phyloP scores from a whole-genome alignment of 1,140 invertebrate genomes.

The Micrasema longulum region DNA sequence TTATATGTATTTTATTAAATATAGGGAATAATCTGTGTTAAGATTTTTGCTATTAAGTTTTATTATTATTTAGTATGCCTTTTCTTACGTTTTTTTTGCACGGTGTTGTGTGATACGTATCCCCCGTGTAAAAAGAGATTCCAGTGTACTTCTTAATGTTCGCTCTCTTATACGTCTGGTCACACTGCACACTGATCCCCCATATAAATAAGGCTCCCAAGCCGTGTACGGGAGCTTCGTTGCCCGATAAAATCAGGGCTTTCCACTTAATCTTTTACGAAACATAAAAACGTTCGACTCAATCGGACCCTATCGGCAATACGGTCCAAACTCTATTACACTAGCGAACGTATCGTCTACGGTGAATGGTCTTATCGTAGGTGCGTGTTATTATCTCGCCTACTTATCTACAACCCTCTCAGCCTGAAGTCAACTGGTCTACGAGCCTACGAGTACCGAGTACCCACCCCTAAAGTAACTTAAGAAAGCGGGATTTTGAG shows the following conservation, averaged over 20 bases:
- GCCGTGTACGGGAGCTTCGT: slow-evolving; percentile 19
- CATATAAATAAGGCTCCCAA: slow-evolving; percentile 16
- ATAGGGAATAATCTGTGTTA: too few relatives aligned
- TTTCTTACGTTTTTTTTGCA: too few relatives aligned
- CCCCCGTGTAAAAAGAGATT: too few relatives aligned
- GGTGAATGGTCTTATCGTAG: slow-evolving; percentile 3
- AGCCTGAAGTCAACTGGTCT: too few relatives aligned
- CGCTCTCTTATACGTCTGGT: slow-evolving; percentile 6
- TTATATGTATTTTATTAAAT: too few relatives aligned
- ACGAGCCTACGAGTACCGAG: too few relatives aligned
- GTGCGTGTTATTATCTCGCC: slow-evolving; percentile 37
- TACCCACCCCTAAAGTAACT: too few relatives aligned
- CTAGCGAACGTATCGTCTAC: slow-evolving; percentile 24
- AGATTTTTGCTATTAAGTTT: too few relatives aligned
- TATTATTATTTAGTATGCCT: too few relatives aligned
- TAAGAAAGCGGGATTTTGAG: too few relatives aligned
- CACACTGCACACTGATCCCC: slow-evolving; percentile 26
- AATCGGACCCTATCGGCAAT: slow-evolving; percentile 49
- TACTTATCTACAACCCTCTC: slow-evolving; percentile 22
- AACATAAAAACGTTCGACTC: slow-evolving; percentile 50
- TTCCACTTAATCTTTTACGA: slow-evolving; percentile 48
- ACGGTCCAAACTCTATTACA: slow-evolving; percentile 42
- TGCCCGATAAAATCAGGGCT: slow-evolving; percentile 46
- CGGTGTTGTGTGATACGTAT: too few relatives aligned
- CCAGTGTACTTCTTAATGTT: too few relatives aligned